Conservation (phyloP, 2,888 invertebrate genomes). For the Heteromyza rotundicornis region DNA sequence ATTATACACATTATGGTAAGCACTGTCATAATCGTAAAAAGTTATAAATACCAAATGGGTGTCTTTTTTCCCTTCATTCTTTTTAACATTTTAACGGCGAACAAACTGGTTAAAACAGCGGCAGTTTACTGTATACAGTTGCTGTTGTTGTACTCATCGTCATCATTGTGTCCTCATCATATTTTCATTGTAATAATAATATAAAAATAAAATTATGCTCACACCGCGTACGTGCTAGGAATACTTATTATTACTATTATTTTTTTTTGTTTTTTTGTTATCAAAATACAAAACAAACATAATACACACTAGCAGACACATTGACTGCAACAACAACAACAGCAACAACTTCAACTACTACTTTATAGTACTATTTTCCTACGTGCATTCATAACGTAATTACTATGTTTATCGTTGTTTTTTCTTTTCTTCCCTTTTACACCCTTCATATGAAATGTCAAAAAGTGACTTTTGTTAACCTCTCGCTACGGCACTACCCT, state of each 20-base stretch:
- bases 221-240: neutral
- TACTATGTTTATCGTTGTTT: neutral
- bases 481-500: too few species aligned
- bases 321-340: constrained; percentile 2
- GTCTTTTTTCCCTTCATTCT: too few species aligned
- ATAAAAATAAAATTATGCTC: neutral
- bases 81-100: neutral
- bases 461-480: too few species aligned
- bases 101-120: neutral
- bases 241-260: neutral
- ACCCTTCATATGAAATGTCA: neutral
- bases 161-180: neutral
- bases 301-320: neutral
- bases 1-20: neutral
- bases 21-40: constrained; percentile 3
- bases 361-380: too few species aligned
- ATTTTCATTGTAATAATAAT: neutral
- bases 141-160: neutral
- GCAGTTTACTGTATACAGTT: neutral
- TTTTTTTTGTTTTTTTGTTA: neutral
- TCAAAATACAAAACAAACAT: too few species aligned
- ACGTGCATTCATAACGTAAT: neutral
- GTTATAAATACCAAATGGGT: neutral
- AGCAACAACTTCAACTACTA: neutral
- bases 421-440: neutral